Evolutionary conservation across 2,888 invertebrate species (phyloP).

Genomic region (Drosophila anomelani): DNA sequence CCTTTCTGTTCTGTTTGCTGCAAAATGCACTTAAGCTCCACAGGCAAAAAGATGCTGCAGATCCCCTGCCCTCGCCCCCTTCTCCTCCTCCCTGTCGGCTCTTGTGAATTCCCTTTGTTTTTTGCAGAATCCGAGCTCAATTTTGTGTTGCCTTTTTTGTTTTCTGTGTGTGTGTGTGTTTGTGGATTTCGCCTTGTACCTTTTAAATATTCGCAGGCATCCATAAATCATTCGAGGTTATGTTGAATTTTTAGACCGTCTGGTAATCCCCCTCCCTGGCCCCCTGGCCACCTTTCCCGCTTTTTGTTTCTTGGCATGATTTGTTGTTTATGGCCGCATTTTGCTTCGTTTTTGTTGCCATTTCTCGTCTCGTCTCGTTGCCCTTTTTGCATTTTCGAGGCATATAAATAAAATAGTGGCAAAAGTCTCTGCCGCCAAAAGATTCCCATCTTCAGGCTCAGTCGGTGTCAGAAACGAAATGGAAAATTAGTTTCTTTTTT

Average conservation of each 20-base stretch:
- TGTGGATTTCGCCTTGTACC: slow-evolving; percentile 58
- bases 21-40: slow-evolving; percentile 76
- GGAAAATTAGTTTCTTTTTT: slow-evolving; percentile 58
- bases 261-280: slow-evolving; percentile 19
- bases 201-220: slow-evolving; percentile 82
- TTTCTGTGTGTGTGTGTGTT: slow-evolving; percentile 12
- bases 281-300: slow-evolving; percentile 6
- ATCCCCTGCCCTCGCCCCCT: background rate
- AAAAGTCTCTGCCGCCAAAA: slow-evolving; percentile 39
- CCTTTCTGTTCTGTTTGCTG: slow-evolving; percentile 69
- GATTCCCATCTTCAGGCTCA: slow-evolving; percentile 35
- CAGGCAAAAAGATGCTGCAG: slow-evolving; percentile 57
- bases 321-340: slow-evolving; percentile 77
- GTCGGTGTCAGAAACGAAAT: slow-evolving; percentile 58
- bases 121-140: slow-evolving; percentile 41
- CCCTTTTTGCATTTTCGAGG: slow-evolving; percentile 59
- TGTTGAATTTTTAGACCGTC: slow-evolving; percentile 81
- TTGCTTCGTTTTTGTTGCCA: slow-evolving; percentile 44
- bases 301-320: slow-evolving; percentile 68
- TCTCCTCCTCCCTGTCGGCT: background rate
- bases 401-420: slow-evolving; percentile 76
- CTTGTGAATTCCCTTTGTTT: slow-evolving; percentile 42
- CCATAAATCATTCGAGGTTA: slow-evolving; percentile 83
- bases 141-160: slow-evolving; percentile 41
- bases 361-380: slow-evolving; percentile 35